A percentile compares a stretch with the other conserved stretches of the same genome.
Conservation (phyloP, 2,888 invertebrate species). For the Agriopis aurantiaria region DNA sequence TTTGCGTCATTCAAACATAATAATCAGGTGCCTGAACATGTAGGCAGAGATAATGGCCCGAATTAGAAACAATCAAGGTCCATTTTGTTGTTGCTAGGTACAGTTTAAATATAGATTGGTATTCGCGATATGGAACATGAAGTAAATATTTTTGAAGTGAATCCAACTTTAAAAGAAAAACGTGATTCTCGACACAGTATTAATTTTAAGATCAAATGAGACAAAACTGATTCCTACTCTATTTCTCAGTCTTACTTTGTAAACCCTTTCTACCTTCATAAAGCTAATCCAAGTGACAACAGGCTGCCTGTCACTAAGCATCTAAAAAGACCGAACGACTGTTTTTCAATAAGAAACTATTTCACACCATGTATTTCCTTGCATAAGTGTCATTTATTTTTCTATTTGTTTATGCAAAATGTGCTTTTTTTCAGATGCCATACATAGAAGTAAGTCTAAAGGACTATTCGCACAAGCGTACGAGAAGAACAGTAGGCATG, state of each 20-base stretch:
- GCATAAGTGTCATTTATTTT: no score
- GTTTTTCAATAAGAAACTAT: background rate
- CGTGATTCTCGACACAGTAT: no score
- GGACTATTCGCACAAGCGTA: conserved; percentile 87
- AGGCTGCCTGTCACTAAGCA: background rate
- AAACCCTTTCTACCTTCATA: background rate
- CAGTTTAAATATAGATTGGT: conserved; percentile 17
- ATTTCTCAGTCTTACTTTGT: background rate
- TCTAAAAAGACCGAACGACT: background rate
- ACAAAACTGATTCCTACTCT: background rate
- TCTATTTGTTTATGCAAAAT: background rate
- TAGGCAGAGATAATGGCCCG: conserved; percentile 30
- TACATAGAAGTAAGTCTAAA: conserved; percentile 83
- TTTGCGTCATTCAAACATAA: conserved; percentile 30
- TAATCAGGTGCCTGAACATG: conserved; percentile 23
- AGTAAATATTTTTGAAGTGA: background rate
- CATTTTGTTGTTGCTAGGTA: conserved; percentile 36
- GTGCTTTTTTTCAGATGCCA: conserved; percentile 74
- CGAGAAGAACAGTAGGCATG: conserved; percentile 92
- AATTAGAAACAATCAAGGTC: conserved; percentile 36
- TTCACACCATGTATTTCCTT: no score
- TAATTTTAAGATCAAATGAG: background rate
- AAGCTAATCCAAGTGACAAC: background rate
- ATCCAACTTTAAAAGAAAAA: background rate
- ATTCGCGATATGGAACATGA: conserved; percentile 1